Conservation (phyloP, 2,888 invertebrate genomes). For the Patella ulyssiponensis region DNA sequence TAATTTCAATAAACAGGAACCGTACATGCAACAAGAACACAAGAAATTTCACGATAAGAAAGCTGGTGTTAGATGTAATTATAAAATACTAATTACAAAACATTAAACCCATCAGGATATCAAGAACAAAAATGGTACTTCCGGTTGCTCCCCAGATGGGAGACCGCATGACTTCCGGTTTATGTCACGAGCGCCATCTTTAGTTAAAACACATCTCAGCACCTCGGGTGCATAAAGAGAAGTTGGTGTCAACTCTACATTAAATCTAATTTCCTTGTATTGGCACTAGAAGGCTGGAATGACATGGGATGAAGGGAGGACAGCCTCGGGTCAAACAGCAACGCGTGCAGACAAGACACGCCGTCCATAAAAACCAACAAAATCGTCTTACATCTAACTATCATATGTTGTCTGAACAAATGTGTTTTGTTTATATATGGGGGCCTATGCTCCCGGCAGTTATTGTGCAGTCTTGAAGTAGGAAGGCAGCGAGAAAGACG, state of each 20-base stretch:
- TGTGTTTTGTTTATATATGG: conserved; percentile 4
- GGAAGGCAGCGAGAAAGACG: not conserved
- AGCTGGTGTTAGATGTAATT: too few species aligned
- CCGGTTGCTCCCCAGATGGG: conserved; percentile 30
- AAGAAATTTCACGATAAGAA: too few species aligned
- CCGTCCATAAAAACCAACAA: not conserved
- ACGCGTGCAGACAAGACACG: conserved; percentile 1
- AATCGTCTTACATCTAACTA: not conserved
- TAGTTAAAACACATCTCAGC: not conserved
- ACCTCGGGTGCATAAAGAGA: not conserved
- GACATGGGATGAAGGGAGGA: not conserved
- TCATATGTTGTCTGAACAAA: conserved; percentile 1
- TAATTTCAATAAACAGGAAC: too few species aligned
- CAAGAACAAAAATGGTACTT: conserved; percentile 37
- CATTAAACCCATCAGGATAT: not conserved
- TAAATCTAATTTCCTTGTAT: conserved; percentile 9
- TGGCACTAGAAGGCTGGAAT: conserved; percentile 3
- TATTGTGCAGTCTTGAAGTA: not conserved
- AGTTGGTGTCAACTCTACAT: not conserved
- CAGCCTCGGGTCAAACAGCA: conserved; percentile 1
- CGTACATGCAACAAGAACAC: too few species aligned
- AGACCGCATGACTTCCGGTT: conserved; percentile 35
- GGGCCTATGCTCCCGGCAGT: conserved; percentile 7
- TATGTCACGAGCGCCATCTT: conserved; percentile 26
- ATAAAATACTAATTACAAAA: too few species aligned